Evolutionary conservation across 2,797 vertebrate genomes (phyloP).

Genomic region (Acipenser transmontanus): DNA sequence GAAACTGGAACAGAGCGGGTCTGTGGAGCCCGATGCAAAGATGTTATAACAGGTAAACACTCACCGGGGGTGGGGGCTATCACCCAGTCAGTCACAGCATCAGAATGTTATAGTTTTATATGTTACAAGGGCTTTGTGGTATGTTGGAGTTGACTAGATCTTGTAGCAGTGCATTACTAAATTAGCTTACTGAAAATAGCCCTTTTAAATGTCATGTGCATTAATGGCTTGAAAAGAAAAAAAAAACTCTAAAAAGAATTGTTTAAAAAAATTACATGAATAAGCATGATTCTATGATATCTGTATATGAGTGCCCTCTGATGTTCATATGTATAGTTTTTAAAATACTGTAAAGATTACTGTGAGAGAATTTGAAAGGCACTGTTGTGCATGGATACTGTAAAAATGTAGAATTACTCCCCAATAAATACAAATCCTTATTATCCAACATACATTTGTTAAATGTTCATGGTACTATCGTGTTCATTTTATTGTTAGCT

Average conservation of each 20-base stretch:
- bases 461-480: too few relatives aligned
- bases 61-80: constrained; percentile 21
- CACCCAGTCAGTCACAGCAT: too few relatives aligned
- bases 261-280: constrained; percentile 62
- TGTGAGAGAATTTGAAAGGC: too few relatives aligned
- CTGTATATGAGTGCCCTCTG: constrained; percentile 61
- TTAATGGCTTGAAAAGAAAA: constrained; percentile 43
- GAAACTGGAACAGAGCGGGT: constrained; percentile 57
- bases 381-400: too few relatives aligned
- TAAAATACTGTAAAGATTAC: too few relatives aligned
- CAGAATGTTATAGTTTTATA: background rate
- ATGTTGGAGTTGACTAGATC: constrained; percentile 55
- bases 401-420: too few relatives aligned
- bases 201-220: constrained; percentile 73
- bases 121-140: constrained; percentile 44
- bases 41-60: constrained; percentile 70
- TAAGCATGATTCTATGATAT: constrained; percentile 61
- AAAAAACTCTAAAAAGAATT: constrained; percentile 35
- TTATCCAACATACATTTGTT: too few relatives aligned
- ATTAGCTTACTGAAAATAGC: constrained; percentile 67
- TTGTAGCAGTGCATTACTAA: constrained; percentile 58
- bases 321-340: constrained; percentile 38
- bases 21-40: constrained; percentile 75
- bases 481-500: too few relatives aligned
- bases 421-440: too few relatives aligned